These are phyloP conservation scores for Branchinecta lynchi DNA, from an alignment of 1,140 invertebrate species.

Conservation along the genomic window DNA sequence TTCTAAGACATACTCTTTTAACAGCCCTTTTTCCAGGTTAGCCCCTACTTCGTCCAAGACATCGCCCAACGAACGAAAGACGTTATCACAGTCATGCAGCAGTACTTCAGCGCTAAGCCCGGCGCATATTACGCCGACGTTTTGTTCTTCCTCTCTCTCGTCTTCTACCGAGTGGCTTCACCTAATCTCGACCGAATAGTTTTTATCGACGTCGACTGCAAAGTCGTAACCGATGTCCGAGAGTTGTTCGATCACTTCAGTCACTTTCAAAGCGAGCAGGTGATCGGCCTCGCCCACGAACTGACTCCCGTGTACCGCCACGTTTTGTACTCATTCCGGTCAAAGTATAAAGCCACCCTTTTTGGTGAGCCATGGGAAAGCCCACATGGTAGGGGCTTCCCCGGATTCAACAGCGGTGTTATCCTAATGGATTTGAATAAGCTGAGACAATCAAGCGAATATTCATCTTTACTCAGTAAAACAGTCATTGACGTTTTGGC, in stretches of 20 bases:
- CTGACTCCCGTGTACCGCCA: conserved; percentile 65
- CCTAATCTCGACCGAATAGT: conserved; percentile 42
- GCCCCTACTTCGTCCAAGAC: conserved; percentile 44
- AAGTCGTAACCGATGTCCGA: conserved; percentile 51
- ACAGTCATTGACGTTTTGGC: conserved; percentile 42
- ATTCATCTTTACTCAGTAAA: conserved; percentile 40
- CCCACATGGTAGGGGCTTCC: too few relatives aligned
- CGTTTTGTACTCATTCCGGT: conserved; percentile 50
- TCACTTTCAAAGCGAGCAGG: conserved; percentile 35
- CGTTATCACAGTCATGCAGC: conserved; percentile 50
- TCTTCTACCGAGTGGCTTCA: conserved; percentile 48
- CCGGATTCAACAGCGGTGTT: conserved; percentile 68
- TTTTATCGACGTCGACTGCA: conserved; percentile 62
- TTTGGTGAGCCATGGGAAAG: conserved; percentile 41
- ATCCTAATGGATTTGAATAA: conserved; percentile 52
- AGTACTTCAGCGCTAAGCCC: conserved; percentile 55
- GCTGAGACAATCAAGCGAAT: conserved; percentile 45
- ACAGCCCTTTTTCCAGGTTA: conserved; percentile 36
- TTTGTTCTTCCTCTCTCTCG: conserved; percentile 62
- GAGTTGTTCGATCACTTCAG: conserved; percentile 51
- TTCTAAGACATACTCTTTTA: too few relatives aligned
- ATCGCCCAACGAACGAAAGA: conserved; percentile 42
- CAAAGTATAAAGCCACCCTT: conserved; percentile 40
- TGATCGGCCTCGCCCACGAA: conserved; percentile 61
- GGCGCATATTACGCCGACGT: conserved; percentile 67